Evolutionary conservation across 2,797 vertebrate species (phyloP), one percentile per base, ranked within the genome.

Genomic region (Anguilla marmorata): DNA sequence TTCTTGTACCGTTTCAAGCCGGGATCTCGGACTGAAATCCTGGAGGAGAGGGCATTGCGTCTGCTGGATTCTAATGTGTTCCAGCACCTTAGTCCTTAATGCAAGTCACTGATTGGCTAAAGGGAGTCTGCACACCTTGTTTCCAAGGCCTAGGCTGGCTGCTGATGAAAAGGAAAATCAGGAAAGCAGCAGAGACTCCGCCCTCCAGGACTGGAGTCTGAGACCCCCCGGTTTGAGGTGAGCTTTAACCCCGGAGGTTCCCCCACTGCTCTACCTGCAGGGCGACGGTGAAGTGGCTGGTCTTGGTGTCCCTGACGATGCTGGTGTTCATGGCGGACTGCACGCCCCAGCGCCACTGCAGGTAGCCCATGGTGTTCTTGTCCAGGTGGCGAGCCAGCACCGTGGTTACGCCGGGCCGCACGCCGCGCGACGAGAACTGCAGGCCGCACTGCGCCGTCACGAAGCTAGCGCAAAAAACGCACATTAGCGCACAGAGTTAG

Each of bases 311-410:
- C 86, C 98, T 95, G 90, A 99, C 99, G 0, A 99, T 90, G 72
- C 98, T 99, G 3, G 98, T 99, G 94, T 99, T 99, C 99, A 99
- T 99, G 87, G 98, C 98, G 0, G 98, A 99, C 94, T 99, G 98
- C 92, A 96, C 93, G 1, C 99, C 99, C 98, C 98, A 99, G 0
- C 98, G 96, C 99, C 99, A 99, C 94, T 99, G 98, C 88, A 99
- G 88, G 92, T 99, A 99, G 27, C 99, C 99, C 97, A 99, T 98
- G 0, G 99, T 99, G 95, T 99, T 99, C 95, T 98, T 98, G 95
- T 99, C 98, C 0, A 99, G 95, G 95, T 99, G 97, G 12, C 98
- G 97, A 0, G 99, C 98, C 72, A 99, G 93, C 88, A 99, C 96
- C 0, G 98, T 99, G 79, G 97, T 98, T 30, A 99, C 89, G 74